Evolutionary conservation across 2,797 vertebrate genomes (phyloP), one percentile per base, ranked within the genome.

Genomic region (Gymnocypris eckloni): DNA sequence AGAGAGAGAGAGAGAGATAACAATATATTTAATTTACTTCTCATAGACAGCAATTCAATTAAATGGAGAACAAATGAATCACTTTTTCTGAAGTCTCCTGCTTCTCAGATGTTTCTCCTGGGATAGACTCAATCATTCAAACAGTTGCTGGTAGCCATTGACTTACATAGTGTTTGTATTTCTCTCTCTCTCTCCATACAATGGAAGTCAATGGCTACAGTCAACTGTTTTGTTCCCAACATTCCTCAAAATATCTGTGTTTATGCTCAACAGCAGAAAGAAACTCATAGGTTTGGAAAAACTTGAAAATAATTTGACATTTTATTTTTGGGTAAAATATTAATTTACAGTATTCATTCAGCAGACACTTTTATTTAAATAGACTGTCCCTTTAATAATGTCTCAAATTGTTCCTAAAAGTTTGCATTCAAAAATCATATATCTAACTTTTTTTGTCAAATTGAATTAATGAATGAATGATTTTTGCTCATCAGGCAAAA

Each of bases 401-500:
- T 56, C 20, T 56, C 18, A 56, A 56, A 56, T 3, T 56, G 7
- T 56, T 18, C 18, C 52, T 56, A 6, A 56, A 56, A 56, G 52
- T 20, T 54, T 15, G 48, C 4, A 15, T 15, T 50, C 4, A 50
- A 16, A 16, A 50, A 50, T 50, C 48, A 50, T 4, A 50, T 50
- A 13, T 15, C 48, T 50, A 50, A 1, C 1, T 15, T 50, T 50
- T 50, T 50, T 50, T 50, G 48, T 50, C 48, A 50, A 50, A 50
- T 5, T 50, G 48, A 50, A n/a, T n/a, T n/a, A n/a, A n/a, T n/a
- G 15, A 25, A 59, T 78, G 22, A 12, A 41, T 43, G 52, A 78
- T 78, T 78, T 78, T 78, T 54, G 16, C 22, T 54, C 37, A 79
- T 4, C 76, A n/a, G 54, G 33, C 37, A 59, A 54, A 54, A 77